Conservation (phyloP, 2,888 invertebrate genomes). For the Teleogryllus oceanicus region DNA sequence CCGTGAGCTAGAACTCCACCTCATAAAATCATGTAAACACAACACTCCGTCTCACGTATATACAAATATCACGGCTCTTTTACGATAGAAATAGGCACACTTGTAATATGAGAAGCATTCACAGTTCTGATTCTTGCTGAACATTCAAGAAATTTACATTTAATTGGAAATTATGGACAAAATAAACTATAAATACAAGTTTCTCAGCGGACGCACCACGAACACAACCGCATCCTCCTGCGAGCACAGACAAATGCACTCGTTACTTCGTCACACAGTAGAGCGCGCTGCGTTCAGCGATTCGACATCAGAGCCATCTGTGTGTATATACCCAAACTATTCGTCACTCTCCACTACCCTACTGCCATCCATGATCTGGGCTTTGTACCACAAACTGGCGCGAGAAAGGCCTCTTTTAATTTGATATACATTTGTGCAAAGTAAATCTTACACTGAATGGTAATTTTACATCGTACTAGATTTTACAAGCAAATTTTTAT, state of each 20-base stretch:
- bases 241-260: not conserved
- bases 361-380: too few species aligned
- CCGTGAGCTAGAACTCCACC: not conserved
- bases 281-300: not conserved
- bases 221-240: slow-evolving; percentile 2
- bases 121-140: not conserved
- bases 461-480: too few species aligned
- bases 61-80: not conserved
- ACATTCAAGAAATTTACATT: not conserved
- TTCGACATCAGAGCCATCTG: not conserved
- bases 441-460: too few species aligned
- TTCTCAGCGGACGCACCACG: slow-evolving; percentile 5
- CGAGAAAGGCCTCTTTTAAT: too few species aligned
- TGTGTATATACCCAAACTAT: not conserved
- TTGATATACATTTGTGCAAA: too few species aligned
- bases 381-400: too few species aligned
- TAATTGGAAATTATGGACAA: not conserved
- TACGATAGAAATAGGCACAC: not conserved
- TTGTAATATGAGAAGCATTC: not conserved
- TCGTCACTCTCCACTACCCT: too few species aligned
- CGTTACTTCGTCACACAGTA: not conserved
- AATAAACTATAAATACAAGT: slow-evolving; percentile 12
- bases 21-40: slow-evolving; percentile 29
- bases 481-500: too few species aligned
- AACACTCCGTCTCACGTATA: not conserved